Conservation (phyloP, 2,888 invertebrate genomes). For the Bhutanitis thaidina region DNA sequence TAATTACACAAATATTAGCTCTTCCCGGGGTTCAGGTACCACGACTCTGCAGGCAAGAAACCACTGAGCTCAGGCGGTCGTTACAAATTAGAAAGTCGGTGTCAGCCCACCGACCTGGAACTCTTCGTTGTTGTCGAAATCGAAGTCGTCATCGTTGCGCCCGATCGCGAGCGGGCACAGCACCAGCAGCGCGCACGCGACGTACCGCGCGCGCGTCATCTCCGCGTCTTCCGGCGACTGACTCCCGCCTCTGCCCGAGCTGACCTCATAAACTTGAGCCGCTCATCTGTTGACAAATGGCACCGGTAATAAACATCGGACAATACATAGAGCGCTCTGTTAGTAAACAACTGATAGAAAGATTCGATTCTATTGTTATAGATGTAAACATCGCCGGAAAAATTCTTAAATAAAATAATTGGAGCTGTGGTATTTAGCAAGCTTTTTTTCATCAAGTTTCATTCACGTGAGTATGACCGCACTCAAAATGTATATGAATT, state of each 20-base stretch:
- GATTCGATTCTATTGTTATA: not conserved
- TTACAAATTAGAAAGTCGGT: too few relatives aligned
- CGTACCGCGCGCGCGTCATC: constrained; percentile 57
- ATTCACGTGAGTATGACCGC: too few relatives aligned
- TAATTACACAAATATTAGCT: too few relatives aligned
- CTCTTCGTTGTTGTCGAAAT: constrained; percentile 72
- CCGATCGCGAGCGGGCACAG: constrained; percentile 65
- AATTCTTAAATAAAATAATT: too few relatives aligned
- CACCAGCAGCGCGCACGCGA: constrained; percentile 59
- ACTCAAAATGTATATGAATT: too few relatives aligned
- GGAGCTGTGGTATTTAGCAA: too few relatives aligned
- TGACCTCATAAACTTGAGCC: constrained; percentile 66
- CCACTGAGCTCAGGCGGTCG: too few relatives aligned
- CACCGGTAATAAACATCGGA: constrained; percentile 20
- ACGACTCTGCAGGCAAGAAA: too few relatives aligned
- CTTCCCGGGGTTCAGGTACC: too few relatives aligned
- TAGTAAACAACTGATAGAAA: constrained; percentile 10
- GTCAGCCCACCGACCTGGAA: constrained; percentile 52
- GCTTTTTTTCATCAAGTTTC: too few relatives aligned
- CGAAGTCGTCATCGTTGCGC: constrained; percentile 74
- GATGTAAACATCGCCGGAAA: not conserved
- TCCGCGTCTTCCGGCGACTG: constrained; percentile 34
- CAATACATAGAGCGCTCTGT: not conserved
- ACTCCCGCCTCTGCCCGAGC: constrained; percentile 31
- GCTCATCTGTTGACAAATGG: constrained; percentile 53